phyloP scores from a whole-genome alignment of 2,797 vertebrate species.

The Cynodonichthys magdalenae region DNA sequence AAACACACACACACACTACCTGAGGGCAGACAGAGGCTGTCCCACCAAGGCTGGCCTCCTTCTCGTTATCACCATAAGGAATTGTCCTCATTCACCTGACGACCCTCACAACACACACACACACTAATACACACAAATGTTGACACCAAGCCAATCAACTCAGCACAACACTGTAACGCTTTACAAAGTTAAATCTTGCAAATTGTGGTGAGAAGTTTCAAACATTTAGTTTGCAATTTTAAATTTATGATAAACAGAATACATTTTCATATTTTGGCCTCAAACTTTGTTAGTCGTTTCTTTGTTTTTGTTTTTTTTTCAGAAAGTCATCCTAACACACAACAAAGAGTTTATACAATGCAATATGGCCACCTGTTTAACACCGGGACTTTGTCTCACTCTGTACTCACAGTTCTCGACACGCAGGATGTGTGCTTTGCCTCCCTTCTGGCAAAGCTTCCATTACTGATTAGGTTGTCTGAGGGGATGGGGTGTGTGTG shows the following conservation, averaged over 20 bases:
- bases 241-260: conserved; percentile 5
- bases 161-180: conserved; percentile 39
- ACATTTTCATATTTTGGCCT: conserved; percentile 14
- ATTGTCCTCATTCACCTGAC: conserved; percentile 81
- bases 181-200: conserved; percentile 18
- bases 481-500: background rate
- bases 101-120: conserved; percentile 55
- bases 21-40: conserved; percentile 80
- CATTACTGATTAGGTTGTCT: conserved; percentile 61
- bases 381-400: conserved; percentile 41
- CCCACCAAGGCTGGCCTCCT: conserved; percentile 80
- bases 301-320: conserved; percentile 26
- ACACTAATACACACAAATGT: conserved; percentile 47
- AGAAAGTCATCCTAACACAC: conserved; percentile 14
- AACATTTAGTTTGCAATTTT: conserved; percentile 33
- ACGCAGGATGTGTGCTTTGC: conserved; percentile 52
- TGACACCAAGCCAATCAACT: conserved; percentile 48
- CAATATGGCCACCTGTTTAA: conserved; percentile 47
- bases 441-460: conserved; percentile 66
- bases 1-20: conserved; percentile 64
- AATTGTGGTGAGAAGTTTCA: conserved; percentile 8
- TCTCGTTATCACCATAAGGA: conserved; percentile 84
- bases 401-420: conserved; percentile 38
- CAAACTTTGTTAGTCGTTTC: conserved; percentile 18
- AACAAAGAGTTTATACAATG: conserved; percentile 17